These are phyloP conservation scores for Acyrthosiphon pisum DNA, from an alignment of 1,140 invertebrate species.

Conservation along the genomic window DNA sequence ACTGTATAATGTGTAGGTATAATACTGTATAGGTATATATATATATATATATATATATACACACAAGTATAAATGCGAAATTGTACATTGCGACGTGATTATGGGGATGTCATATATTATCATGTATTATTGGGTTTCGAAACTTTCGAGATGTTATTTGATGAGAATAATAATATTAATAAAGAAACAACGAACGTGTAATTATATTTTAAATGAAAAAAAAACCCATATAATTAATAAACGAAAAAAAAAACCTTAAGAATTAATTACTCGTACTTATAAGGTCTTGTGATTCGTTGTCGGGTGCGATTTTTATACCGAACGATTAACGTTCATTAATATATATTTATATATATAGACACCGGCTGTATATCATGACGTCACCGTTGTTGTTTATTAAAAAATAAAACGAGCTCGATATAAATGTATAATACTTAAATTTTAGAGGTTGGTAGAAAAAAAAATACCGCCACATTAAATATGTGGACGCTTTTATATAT, in stretches of 20 bases:
- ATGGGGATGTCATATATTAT: background rate
- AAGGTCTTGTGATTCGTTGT: background rate
- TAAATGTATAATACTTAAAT: background rate
- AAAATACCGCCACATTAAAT: background rate
- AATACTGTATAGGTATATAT: too few species aligned
- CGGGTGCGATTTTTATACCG: background rate
- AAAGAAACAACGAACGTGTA: slow-evolving; percentile 2
- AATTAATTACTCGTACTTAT: background rate
- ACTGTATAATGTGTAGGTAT: too few species aligned
- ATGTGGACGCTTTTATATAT: background rate
- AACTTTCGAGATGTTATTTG: background rate
- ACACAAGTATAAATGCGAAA: background rate
- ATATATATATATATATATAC: too few species aligned
- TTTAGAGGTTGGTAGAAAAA: background rate
- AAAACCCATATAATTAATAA: background rate
- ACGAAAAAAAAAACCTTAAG: background rate
- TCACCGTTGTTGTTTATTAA: background rate
- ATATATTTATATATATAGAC: background rate
- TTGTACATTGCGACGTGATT: background rate
- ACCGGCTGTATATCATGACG: background rate
- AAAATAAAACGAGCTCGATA: background rate
- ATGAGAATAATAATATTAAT: slow-evolving; percentile 26
- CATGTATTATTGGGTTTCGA: background rate
- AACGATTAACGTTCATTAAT: background rate
- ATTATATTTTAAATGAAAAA: slow-evolving; percentile 26